Base-by-base conservation (phyloP, 1,140 invertebrate genomes). In the Aricia agestis region DNA sequence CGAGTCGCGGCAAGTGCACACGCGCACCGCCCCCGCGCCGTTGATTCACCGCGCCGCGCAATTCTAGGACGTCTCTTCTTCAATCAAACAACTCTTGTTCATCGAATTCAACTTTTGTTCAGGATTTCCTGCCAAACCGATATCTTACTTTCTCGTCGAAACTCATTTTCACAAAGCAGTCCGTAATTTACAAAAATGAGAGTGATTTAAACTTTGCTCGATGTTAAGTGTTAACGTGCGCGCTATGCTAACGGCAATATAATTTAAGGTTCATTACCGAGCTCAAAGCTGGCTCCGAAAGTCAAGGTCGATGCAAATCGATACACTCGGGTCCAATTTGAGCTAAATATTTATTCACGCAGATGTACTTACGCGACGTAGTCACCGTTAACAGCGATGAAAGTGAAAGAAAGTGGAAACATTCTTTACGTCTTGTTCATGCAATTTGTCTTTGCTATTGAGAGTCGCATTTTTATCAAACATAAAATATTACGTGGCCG, bases 1-100 rank as follows among this genome's bases (percentile, higher is more conserved):
- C 86, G 88, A 84, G 84, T 91, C 86, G 85, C 86, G 88, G 85
- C 85, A 79, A 89, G 82, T 85, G 86, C 84, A 87, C 76, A 83
- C 82, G 73, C 78, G 72, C 76, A 66, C 79, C 85, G 82, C 84
- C 86, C 80, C 84, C 81, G 81, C 82, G 68, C 76, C 74, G 72
- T 75, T 87, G 86, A 87, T 81, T 88, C 85, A 87, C 80, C 80
- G 71, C 76, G 68, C 76, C 78, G 74, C 77, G 63, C 67, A 87
- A 76, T 72, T 84, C 84, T 86, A 86, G 83, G 84, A 86, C 78
- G 76, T 83, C 79, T 79, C 75, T n/a, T n/a, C n/a, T n/a, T n/a
- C n/a, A n/a, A n/a, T n/a, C n/a, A n/a, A n/a, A n/a, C n/a, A n/a
- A n/a, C n/a, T 79, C 78, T 83, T 67, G 59, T 78, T 76, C 71